Conservation (phyloP, 2,888 invertebrate genomes). For the Lochmaea crataegi region DNA sequence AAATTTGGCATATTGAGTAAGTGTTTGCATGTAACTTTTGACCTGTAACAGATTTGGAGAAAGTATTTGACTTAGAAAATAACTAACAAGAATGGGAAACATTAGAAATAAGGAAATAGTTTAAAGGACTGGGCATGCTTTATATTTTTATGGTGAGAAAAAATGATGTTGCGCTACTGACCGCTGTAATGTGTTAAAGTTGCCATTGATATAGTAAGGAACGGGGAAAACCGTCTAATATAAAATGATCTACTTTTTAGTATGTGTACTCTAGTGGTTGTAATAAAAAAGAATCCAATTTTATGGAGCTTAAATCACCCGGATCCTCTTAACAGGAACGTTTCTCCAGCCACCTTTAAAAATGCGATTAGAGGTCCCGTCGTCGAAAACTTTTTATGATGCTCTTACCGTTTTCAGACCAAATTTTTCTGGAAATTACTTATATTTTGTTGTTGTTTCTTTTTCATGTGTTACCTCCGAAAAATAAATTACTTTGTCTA, state of each 20-base stretch:
- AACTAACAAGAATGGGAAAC: no score
- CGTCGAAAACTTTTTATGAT: constrained; percentile 26
- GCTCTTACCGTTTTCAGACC: constrained; percentile 12
- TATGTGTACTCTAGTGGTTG: constrained; percentile 19
- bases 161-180: not conserved
- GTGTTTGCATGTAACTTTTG: no score
- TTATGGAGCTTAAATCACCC: constrained; percentile 38
- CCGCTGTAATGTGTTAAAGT: not conserved
- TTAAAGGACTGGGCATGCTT: no score
- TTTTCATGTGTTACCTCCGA: not conserved
- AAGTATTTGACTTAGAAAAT: no score
- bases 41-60: no score
- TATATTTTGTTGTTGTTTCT: constrained; percentile 20
- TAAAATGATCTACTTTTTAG: constrained; percentile 18
- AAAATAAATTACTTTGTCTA: constrained; percentile 15
- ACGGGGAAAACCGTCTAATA: not conserved
- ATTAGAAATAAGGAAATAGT: no score
- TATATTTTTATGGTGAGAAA: not conserved
- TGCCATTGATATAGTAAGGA: not conserved
- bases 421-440: constrained; percentile 24
- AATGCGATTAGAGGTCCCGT: constrained; percentile 25
- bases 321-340: constrained; percentile 36
- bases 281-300: constrained; percentile 39
- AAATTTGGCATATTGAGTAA: no score
- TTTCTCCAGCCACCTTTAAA: constrained; percentile 30